Conservation (phyloP, 37 sponge, comb jelly and placozoan species). For the Beroe ovata region DNA sequence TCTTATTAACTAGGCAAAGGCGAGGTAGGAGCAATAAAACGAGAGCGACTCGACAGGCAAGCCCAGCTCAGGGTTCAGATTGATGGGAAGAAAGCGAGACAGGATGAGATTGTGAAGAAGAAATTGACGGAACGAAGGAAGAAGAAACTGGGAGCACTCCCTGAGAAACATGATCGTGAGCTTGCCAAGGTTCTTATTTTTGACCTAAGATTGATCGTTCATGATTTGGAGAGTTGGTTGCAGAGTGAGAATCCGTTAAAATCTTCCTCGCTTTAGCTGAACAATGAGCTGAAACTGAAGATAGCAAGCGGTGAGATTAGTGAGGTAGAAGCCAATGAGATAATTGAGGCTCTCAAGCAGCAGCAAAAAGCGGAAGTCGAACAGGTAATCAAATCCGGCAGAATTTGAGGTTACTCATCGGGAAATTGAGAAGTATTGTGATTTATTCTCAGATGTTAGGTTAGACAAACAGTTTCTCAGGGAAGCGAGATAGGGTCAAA, state of each 20-base stretch:
- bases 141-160: constrained; percentile 11
- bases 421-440: no score
- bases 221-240: no score
- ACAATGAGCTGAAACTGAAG: background rate
- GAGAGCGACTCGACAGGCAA: background rate
- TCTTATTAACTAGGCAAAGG: background rate
- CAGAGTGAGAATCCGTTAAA: no score
- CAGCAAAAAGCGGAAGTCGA: background rate
- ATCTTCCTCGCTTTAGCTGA: no score
- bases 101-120: constrained; percentile 22
- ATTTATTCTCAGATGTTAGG: no score
- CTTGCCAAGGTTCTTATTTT: constrained; percentile 39
- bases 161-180: constrained; percentile 24
- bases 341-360: background rate
- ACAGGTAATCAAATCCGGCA: no score
- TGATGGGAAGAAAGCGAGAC: background rate
- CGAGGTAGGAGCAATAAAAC: background rate
- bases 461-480: no score
- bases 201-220: no score
- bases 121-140: constrained; percentile 8
- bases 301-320: background rate
- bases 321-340: background rate
- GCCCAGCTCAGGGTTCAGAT: background rate
- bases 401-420: no score
- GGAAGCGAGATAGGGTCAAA: no score